A percentile compares a stretch with the other conserved stretches of the same genome.
Conservation (phyloP, 2,888 invertebrate genomes). For the Neoitamus cyanurus region DNA sequence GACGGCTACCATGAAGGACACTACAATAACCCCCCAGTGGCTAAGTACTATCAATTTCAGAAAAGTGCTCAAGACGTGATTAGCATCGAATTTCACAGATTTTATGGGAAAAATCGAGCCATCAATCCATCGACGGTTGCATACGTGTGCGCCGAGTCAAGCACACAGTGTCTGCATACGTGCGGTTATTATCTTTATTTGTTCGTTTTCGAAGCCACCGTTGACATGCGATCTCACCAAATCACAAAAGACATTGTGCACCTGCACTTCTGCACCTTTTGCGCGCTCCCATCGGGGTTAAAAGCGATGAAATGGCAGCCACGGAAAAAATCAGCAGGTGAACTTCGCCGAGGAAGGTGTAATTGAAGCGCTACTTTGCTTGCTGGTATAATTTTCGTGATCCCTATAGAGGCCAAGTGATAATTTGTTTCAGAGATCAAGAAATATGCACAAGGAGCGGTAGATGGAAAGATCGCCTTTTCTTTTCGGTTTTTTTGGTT, state of each 20-base stretch:
- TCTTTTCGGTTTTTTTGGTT: neutral
- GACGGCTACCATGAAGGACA: neutral
- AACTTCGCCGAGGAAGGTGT: neutral
- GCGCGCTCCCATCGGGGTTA: neutral
- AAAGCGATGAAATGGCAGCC: neutral
- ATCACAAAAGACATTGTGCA: slow-evolving; percentile 36
- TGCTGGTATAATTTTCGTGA: neutral
- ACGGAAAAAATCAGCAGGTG: neutral
- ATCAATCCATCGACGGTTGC: neutral
- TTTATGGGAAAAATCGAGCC: slow-evolving; percentile 13
- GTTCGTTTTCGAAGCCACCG: neutral
- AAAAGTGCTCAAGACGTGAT: slow-evolving; percentile 19
- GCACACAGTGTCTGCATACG: neutral
- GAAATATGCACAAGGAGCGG: neutral
- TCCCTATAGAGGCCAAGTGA: neutral
- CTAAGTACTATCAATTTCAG: slow-evolving; percentile 22
- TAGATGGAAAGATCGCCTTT: neutral
- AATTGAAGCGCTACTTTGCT: neutral
- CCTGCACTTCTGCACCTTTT: slow-evolving; percentile 8
- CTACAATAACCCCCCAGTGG: neutral
- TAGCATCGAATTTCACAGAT: slow-evolving; percentile 29
- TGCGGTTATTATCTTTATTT: neutral
- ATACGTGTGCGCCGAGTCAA: too few species aligned
- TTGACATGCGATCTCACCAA: slow-evolving; percentile 27
- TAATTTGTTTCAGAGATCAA: neutral